A percentile compares a stretch with the other conserved stretches of the same genome.
phyloP scores from a whole-genome alignment of 2,888 invertebrate genomes.

The Thera obeliscata region DNA sequence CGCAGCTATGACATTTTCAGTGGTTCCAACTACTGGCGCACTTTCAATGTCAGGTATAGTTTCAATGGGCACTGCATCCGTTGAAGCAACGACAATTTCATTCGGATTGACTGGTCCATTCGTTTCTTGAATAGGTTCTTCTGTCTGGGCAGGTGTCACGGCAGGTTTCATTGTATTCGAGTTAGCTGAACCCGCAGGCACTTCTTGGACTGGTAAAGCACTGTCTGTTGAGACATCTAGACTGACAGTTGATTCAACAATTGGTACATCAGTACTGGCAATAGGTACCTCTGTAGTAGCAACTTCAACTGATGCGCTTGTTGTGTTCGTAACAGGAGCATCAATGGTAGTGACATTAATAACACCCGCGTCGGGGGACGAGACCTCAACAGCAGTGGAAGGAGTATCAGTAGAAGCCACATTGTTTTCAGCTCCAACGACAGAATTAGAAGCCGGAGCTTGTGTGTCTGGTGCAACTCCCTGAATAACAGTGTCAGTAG shows the following conservation, averaged over 20 bases:
- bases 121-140: conserved; percentile 7
- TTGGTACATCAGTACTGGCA: conserved; percentile 11
- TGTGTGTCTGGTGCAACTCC: neutral
- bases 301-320: conserved; percentile 11
- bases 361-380: neutral
- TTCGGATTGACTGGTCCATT: neutral
- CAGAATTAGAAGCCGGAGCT: conserved; percentile 1
- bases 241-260: conserved; percentile 11
- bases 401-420: conserved; percentile 10
- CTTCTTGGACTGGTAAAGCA: conserved; percentile 6
- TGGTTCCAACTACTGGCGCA: conserved; percentile 29
- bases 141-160: neutral
- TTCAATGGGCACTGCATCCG: conserved; percentile 1
- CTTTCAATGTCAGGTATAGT: conserved; percentile 18
- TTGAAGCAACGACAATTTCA: conserved; percentile 2
- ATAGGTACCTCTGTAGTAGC: conserved; percentile 13
- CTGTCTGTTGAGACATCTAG: conserved; percentile 12
- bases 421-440: conserved; percentile 6
- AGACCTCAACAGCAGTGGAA: conserved; percentile 10
- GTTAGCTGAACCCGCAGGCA: conserved; percentile 4
- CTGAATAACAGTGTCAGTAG: conserved; percentile 6
- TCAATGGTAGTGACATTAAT: conserved; percentile 9
- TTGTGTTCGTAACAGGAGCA: neutral
- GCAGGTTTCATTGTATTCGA: neutral
- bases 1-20: conserved; percentile 22